Evolutionary conservation across 2,888 invertebrate genomes (phyloP), one percentile per base, ranked within the genome.

Genomic region (Spodoptera littoralis): DNA sequence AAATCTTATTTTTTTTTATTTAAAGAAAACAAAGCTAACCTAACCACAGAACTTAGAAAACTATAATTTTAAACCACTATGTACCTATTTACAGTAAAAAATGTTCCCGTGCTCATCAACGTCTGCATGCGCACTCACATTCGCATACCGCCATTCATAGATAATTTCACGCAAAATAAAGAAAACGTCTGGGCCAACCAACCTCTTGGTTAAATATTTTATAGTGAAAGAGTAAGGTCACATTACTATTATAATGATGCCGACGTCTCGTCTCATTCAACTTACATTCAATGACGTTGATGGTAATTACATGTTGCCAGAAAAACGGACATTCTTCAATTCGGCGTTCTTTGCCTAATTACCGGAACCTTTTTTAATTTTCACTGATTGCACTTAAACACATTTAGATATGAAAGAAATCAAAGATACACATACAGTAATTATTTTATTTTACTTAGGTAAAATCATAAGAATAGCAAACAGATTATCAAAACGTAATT

Each of bases 211-310:
- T 8, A 43, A 65, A 53, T 53, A 41, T 12, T 53, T n/a, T 43
- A 22, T 12, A 49, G 48, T 53, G 43, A 46, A 57, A 53, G 52
- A 55, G 22, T 46, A 63, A 53, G 64, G 53, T 63, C 53, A 54
- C 27, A 36, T 36, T 12, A 46, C 45, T 13, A 45, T 43, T 30
- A 52, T 45, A 49, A 54, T 13, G 36, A 47, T 47, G 47, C 12
- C 47, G 22, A 41, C 11, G 52, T 42, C 36, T 53, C 48, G 22
- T 53, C 66, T 53, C 22, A 72, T 18, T 41, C 45, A 72, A 50
- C 48, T 57, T 56, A 22, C 42, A 49, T 56, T 57, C 36, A 53
- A 57, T 68, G 65, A 65, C 56, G 64, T 64, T 70, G 48, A 56
- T 68, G 13, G 45, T 57, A 57, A 68, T 72, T 56, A 71, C 24